These are phyloP conservation scores for Oeneis ivallda DNA, from an alignment of 2,888 invertebrate species.

Conservation along the genomic window DNA sequence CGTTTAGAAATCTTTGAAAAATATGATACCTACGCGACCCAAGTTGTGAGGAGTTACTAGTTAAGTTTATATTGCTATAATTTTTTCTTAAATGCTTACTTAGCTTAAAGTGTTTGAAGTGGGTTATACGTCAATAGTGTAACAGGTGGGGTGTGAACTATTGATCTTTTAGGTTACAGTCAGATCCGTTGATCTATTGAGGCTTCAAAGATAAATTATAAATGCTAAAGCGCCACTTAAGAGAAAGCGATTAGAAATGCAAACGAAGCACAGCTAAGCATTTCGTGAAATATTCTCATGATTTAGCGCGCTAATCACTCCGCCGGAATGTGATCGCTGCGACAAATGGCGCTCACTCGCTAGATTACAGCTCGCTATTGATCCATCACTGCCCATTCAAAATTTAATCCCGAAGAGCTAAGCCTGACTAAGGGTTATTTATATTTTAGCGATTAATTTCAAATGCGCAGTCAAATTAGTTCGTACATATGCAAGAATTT, in stretches of 20 bases:
- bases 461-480: conserved; percentile 18
- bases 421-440: conserved; percentile 32
- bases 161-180: no score
- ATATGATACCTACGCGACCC: no score
- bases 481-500: neutral
- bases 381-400: conserved; percentile 38
- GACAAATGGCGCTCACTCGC: conserved; percentile 39
- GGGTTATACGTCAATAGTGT: no score
- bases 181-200: no score
- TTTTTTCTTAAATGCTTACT: no score
- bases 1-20: no score
- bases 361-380: conserved; percentile 40
- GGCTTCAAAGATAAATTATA: no score
- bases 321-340: conserved; percentile 39
- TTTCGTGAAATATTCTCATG: conserved; percentile 46
- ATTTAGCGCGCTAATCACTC: conserved; percentile 48
- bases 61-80: no score
- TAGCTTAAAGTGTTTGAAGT: no score
- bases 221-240: neutral
- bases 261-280: conserved; percentile 41
- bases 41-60: no score
- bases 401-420: conserved; percentile 35
- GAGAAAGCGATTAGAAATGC: conserved; percentile 12
- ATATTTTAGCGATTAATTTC: conserved; percentile 24
- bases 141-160: no score